Conservation (phyloP, 2,888 invertebrate genomes). For the Agonum fuliginosum region DNA sequence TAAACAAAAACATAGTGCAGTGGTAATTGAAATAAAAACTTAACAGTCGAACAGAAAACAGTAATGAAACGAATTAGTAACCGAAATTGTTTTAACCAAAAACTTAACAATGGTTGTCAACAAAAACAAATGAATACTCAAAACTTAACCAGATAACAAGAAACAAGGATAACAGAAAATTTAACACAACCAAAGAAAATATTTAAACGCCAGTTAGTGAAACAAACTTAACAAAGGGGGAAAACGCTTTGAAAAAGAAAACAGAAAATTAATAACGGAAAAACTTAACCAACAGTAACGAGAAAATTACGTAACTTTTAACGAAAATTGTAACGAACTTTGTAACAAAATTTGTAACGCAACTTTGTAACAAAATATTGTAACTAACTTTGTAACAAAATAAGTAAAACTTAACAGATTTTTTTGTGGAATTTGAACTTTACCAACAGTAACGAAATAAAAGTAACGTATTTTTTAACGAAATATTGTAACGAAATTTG, state of each 20-base stretch:
- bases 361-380: no score
- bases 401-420: not conserved
- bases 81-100: not conserved
- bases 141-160: not conserved
- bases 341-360: no score
- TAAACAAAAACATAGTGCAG: not conserved
- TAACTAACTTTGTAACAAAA: no score
- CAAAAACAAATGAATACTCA: not conserved
- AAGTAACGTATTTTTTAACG: no score
- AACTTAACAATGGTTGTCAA: not conserved
- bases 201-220: not conserved
- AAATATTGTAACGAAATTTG: no score
- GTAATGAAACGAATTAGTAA: conserved; percentile 7
- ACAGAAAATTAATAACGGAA: not conserved
- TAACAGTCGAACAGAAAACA: not conserved
- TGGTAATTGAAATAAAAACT: not conserved
- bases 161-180: conserved; percentile 12
- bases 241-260: not conserved
- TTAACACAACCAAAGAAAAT: not conserved
- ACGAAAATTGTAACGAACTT: no score
- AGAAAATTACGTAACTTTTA: not conserved
- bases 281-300: conserved; percentile 5
- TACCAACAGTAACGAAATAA: not conserved
- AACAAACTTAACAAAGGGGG: conserved; percentile 22
- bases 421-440: no score